These are phyloP conservation scores for Ctenosaura bakeri DNA, from an alignment of 2,797 vertebrate genomes.

Conservation along the genomic window DNA sequence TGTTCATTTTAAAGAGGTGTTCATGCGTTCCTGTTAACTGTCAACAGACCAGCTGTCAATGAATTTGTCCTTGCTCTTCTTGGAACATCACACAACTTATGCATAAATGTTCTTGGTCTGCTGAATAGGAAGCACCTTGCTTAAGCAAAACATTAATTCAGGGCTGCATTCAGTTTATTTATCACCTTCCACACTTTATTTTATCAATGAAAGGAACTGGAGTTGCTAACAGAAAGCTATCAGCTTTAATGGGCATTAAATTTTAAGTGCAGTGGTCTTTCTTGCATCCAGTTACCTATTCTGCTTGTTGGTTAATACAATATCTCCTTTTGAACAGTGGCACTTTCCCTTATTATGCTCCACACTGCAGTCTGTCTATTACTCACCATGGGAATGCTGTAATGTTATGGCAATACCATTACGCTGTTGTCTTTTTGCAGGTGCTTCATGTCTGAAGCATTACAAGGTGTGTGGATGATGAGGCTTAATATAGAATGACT, in stretches of 20 bases:
- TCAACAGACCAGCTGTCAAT: not conserved
- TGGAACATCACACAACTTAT: not conserved
- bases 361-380: conserved; percentile 38
- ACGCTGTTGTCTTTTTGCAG: conserved; percentile 45
- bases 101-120: conserved; percentile 37
- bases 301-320: conserved; percentile 58
- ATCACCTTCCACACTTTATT: conserved; percentile 28
- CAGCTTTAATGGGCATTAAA: conserved; percentile 57
- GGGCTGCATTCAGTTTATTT: not conserved
- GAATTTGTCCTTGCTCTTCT: not conserved
- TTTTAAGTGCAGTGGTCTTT: conserved; percentile 47
- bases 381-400: conserved; percentile 36
- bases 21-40: not conserved
- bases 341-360: conserved; percentile 65
- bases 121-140: conserved; percentile 17
- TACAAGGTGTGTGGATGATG: conserved; percentile 42
- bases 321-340: conserved; percentile 53
- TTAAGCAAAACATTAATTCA: conserved; percentile 24
- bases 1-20: not conserved
- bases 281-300: not conserved
- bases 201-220: conserved; percentile 25
- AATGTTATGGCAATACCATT: conserved; percentile 54
- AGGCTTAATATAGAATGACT: conserved; percentile 26
- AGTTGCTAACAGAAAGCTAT: conserved; percentile 37
- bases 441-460: conserved; percentile 49